Base-by-base conservation (phyloP, 1,140 invertebrate genomes). In the Oncopeltus fasciatus region DNA sequence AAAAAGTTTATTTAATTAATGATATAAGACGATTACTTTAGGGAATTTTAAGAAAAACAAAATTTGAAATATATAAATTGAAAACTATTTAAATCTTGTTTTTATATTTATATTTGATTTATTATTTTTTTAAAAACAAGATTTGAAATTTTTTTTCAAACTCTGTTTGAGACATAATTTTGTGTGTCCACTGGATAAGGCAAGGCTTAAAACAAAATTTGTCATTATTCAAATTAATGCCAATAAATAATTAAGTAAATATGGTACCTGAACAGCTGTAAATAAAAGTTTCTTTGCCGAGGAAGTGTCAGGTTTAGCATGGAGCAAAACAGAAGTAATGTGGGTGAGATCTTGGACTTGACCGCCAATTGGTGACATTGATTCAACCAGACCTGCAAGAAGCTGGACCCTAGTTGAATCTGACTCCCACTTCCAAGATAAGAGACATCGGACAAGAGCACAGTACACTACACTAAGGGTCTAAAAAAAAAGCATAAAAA, bases 281-380 rank as follows among this genome's bases (percentile, higher is more conserved):
- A 72, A 72, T 63, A 78, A 75, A 66, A 85, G 71, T 72, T 84
- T 81, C 71, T 83, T 85, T 24, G 77, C 74, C 59, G 61, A 57
- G 47, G 53, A 63, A 16, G 64, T 68, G 33, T 67, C 67, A 11
- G 67, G 67, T 43, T 65, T 65, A 44, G 76, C 76, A 24, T 74
- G 72, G 57, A 71, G 71, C 47, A 77, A 69, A 38, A 78, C 66
- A 47, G 69, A 68, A 0, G 74, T 76, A 57, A 78, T 71, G 21
- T 73, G 73, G 21, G 75, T 73, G 64, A 77, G 67, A 63, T 69
- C 68, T 33, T 68, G 64, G 43, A 66, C 60, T 28, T 68, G 64
- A 28, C 64, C 60, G 21, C 73, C 72, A 14, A 61, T 67, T 3
- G 68, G 68, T 20, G 67, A 63, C 59, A 68, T 62, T 9, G 68